These are phyloP conservation scores for Typhlichthys eigenmanni DNA, from an alignment of 2,797 vertebrate species.

Conservation along the genomic window DNA sequence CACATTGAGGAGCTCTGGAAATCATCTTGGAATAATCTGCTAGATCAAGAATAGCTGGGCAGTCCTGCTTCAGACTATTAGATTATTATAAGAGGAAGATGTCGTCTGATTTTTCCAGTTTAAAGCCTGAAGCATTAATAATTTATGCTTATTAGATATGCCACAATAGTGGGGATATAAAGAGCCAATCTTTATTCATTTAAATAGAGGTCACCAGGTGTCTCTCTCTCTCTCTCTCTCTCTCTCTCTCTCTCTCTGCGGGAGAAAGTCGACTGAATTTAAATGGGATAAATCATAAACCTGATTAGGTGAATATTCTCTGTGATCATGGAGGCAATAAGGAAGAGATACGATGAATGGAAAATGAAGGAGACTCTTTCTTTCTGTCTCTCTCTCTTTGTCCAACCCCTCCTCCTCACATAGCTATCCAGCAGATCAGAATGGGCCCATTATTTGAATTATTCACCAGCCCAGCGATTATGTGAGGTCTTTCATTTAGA, in stretches of 20 bases:
- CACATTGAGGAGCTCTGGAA: not conserved
- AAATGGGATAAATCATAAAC: constrained; percentile 82
- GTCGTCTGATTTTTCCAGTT: constrained; percentile 25
- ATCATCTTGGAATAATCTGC: not conserved
- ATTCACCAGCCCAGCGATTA: constrained; percentile 65
- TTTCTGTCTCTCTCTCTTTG: constrained; percentile 49
- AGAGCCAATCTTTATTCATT: constrained; percentile 76
- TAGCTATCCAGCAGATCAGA: constrained; percentile 29
- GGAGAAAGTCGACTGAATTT: constrained; percentile 76
- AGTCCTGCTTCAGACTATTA: too few relatives aligned
- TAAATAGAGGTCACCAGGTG: constrained; percentile 73
- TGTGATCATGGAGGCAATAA: constrained; percentile 74
- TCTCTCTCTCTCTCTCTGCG: constrained; percentile 59
- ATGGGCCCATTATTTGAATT: constrained; percentile 67
- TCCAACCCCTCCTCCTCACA: constrained; percentile 17
- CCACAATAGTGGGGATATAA: constrained; percentile 64
- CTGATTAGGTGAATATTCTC: constrained; percentile 79
- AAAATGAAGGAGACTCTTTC: constrained; percentile 72
- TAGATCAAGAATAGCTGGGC: too few relatives aligned
- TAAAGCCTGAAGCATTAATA: constrained; percentile 57
- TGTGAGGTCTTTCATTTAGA: constrained; percentile 63
- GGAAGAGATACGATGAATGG: constrained; percentile 73
- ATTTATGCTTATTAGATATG: constrained; percentile 69
- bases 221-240: constrained; percentile 36
- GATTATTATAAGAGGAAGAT: constrained; percentile 19